Percentiles rank a stretch among this genome's conserved stretches.
Evolutionary conservation across 2,797 vertebrate genomes (phyloP).

Genomic region (Ceryle rudis): DNA sequence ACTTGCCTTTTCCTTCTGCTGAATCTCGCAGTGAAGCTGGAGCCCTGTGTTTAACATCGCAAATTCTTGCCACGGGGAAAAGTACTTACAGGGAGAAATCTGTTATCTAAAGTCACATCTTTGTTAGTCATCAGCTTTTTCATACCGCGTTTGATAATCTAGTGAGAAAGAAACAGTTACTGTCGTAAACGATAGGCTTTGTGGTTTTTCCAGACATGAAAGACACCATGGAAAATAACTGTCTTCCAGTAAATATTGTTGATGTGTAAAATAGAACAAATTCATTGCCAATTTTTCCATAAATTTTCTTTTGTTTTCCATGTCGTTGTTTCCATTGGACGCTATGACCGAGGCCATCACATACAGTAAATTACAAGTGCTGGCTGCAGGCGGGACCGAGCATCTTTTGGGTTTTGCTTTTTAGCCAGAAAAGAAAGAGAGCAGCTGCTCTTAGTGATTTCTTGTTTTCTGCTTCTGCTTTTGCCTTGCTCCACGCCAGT

Average conservation of each 20-base stretch:
- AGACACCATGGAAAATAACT: conserved; percentile 16
- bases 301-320: conserved; percentile 26
- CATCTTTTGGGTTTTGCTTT: conserved; percentile 29
- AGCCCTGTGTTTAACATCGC: background rate
- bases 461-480: conserved; percentile 20
- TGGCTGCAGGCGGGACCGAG: conserved; percentile 6
- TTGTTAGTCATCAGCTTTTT: conserved; percentile 39
- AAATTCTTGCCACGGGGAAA: conserved; percentile 6
- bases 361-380: conserved; percentile 48
- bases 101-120: conserved; percentile 47
- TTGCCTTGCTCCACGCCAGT: background rate
- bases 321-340: conserved; percentile 20
- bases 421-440: conserved; percentile 37
- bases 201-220: conserved; percentile 49
- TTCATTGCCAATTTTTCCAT: conserved; percentile 34
- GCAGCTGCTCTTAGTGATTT: conserved; percentile 40
- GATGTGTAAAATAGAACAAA: background rate
- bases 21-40: background rate
- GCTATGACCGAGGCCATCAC: background rate
- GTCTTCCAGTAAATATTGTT: conserved; percentile 42
- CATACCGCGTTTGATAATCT: background rate
- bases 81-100: conserved; percentile 2
- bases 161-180: conserved; percentile 32
- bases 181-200: background rate
- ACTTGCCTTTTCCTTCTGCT: conserved; percentile 18